phyloP scores from a whole-genome alignment of 2,797 vertebrate species.

The Glyptemys insculpta region DNA sequence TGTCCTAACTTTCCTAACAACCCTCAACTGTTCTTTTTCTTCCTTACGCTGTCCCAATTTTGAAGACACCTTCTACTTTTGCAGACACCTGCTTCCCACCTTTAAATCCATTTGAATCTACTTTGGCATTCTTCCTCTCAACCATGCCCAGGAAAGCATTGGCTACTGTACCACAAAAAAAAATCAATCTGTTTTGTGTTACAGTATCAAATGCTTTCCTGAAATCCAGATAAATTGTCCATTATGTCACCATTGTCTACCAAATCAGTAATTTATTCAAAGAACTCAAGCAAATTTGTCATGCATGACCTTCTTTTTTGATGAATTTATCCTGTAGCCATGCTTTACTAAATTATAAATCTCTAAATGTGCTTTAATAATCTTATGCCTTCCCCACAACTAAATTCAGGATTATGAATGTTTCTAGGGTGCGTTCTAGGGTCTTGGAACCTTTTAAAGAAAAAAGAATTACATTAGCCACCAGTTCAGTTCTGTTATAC shows the following conservation, averaged over 20 bases:
- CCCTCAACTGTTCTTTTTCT: not conserved
- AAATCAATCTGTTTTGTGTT: slow-evolving; percentile 46
- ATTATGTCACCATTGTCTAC: not conserved
- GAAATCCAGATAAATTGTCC: slow-evolving; percentile 25
- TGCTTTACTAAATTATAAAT: not conserved
- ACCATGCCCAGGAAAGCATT: not conserved
- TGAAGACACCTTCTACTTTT: not conserved
- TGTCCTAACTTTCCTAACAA: not conserved
- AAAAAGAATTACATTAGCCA: slow-evolving; percentile 23
- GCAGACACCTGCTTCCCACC: not conserved
- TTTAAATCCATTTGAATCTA: not conserved
- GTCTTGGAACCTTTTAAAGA: slow-evolving; percentile 22
- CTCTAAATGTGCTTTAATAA: slow-evolving; percentile 14
- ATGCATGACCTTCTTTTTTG: slow-evolving; percentile 17
- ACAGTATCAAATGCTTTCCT: not conserved
- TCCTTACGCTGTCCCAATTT: not conserved
- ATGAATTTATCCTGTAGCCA: not conserved
- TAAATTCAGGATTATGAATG: slow-evolving; percentile 8
- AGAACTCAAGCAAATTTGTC: slow-evolving; percentile 13
- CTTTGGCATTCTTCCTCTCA: slow-evolving; percentile 39
- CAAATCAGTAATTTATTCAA: not conserved
- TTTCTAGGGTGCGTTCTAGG: not conserved
- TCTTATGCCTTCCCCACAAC: slow-evolving; percentile 15
- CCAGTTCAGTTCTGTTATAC: not conserved
- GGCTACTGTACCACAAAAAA: not conserved